Evolutionary conservation across 2,113 vertebrate genomes (phyloP).

Genomic region (Chaenogobius annularis): DNA sequence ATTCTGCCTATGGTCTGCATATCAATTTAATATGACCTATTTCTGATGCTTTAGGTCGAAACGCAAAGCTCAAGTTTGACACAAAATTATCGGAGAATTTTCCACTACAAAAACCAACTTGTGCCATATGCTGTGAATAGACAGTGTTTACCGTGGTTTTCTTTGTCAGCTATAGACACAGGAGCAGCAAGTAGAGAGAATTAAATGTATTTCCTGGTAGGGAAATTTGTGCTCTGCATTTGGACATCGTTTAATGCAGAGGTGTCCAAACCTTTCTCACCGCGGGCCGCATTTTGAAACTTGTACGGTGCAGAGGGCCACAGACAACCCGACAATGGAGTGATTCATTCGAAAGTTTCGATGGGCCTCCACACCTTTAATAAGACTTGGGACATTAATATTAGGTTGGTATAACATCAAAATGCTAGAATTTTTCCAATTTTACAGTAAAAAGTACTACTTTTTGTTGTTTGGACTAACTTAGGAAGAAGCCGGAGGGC

Average conservation of each 20-base stretch:
- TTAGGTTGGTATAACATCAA: too few species aligned
- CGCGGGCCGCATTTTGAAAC: too few species aligned
- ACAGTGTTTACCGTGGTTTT: background rate
- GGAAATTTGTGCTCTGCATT: background rate
- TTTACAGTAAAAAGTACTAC: too few species aligned
- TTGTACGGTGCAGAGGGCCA: too few species aligned
- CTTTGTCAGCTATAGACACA: background rate
- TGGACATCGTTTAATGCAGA: background rate
- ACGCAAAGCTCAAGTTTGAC: background rate
- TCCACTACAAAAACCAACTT: background rate
- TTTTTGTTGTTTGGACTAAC: too few species aligned
- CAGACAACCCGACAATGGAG: too few species aligned
- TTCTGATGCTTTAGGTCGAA: slow-evolving; percentile 5
- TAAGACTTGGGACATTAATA: too few species aligned
- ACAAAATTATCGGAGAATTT: background rate
- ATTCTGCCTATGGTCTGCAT: slow-evolving; percentile 32
- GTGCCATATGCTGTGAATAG: background rate
- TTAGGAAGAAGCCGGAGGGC: too few species aligned
- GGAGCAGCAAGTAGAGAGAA: background rate
- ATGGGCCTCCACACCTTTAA: too few species aligned
- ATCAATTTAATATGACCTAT: slow-evolving; percentile 19
- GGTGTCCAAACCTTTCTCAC: too few species aligned
- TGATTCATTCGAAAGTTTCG: too few species aligned
- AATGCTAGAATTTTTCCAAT: too few species aligned
- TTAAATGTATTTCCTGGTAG: background rate